These are phyloP conservation scores for Phycodurus eques DNA, from an alignment of 2,113 vertebrate genomes.

Conservation along the genomic window DNA sequence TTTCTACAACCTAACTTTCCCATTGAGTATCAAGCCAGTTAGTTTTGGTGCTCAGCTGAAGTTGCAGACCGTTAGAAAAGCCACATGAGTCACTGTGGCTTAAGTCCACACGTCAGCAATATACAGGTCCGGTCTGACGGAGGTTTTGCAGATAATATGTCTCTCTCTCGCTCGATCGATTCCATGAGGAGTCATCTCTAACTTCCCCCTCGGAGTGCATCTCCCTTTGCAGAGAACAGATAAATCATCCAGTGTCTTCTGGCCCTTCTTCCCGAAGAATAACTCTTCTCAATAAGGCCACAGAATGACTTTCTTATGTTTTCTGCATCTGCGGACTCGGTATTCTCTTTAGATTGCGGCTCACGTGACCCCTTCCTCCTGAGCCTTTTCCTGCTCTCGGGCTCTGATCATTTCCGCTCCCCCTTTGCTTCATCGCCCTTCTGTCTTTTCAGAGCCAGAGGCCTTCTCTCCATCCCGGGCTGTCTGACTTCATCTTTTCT, in stretches of 20 bases:
- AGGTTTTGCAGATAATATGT: conserved; percentile 18
- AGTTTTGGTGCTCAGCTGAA: not conserved
- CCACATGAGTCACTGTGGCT: conserved; percentile 4
- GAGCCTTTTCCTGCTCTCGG: conserved; percentile 23
- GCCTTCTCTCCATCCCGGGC: conserved; percentile 42
- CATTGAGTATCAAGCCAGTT: not conserved
- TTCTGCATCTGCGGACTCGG: conserved; percentile 21
- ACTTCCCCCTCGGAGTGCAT: conserved; percentile 11
- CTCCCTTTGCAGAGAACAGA: conserved; percentile 9
- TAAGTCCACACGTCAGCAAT: conserved; percentile 4
- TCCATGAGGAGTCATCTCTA: not conserved
- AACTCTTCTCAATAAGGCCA: conserved; percentile 26
- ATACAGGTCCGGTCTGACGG: conserved; percentile 1
- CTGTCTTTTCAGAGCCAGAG: conserved; percentile 39
- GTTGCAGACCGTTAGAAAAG: not conserved
- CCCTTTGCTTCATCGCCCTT: conserved; percentile 41
- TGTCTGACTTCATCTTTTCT: conserved; percentile 56
- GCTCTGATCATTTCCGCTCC: conserved; percentile 26
- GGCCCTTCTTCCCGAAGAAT: conserved; percentile 17
- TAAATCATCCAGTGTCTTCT: conserved; percentile 16
- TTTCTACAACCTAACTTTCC: not conserved
- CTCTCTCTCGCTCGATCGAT: conserved; percentile 4
- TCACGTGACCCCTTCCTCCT: conserved; percentile 16
- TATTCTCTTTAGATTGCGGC: conserved; percentile 38
- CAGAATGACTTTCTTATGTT: conserved; percentile 14